These are phyloP conservation scores for Gymnocheta viridis DNA, from an alignment of 2,888 invertebrate genomes.

Conservation along the genomic window DNA sequence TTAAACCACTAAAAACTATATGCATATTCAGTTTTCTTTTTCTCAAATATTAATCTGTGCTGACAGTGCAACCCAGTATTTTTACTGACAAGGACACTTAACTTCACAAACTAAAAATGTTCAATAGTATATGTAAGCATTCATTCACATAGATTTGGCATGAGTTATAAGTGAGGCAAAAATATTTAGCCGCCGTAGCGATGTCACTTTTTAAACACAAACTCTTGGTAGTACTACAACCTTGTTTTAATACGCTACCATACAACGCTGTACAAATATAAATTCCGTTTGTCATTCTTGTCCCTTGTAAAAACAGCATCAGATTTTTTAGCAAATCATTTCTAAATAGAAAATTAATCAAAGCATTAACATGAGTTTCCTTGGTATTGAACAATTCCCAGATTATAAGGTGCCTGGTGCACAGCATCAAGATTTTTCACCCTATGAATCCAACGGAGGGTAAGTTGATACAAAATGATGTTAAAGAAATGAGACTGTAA, in stretches of 20 bases:
- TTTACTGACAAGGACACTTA: too few relatives aligned
- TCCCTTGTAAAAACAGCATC: slow-evolving; percentile 23
- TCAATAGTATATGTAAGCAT: too few relatives aligned
- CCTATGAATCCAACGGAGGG: slow-evolving; percentile 91
- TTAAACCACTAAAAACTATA: too few relatives aligned
- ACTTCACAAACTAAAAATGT: too few relatives aligned
- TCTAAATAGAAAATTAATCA: background rate
- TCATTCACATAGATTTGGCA: too few relatives aligned
- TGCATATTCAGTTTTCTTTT: too few relatives aligned
- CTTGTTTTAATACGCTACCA: background rate
- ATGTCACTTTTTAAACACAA: too few relatives aligned
- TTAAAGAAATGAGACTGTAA: slow-evolving; percentile 26
- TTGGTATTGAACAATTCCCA: slow-evolving; percentile 78
- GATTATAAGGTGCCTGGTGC: slow-evolving; percentile 82
- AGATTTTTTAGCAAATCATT: slow-evolving; percentile 5
- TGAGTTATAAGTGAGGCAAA: too few relatives aligned
- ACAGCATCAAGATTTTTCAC: slow-evolving; percentile 84
- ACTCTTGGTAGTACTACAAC: too few relatives aligned
- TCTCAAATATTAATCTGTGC: too few relatives aligned
- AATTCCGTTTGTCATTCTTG: slow-evolving; percentile 75
- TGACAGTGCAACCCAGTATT: too few relatives aligned
- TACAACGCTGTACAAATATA: slow-evolving; percentile 57
- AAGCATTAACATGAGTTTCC: slow-evolving; percentile 72
- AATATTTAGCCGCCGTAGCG: too few relatives aligned
- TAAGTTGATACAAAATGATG: slow-evolving; percentile 79